Evolutionary conservation across 1,140 invertebrate species (phyloP), one percentile per base, ranked within the genome.

Genomic region (Drosophila takahashii): DNA sequence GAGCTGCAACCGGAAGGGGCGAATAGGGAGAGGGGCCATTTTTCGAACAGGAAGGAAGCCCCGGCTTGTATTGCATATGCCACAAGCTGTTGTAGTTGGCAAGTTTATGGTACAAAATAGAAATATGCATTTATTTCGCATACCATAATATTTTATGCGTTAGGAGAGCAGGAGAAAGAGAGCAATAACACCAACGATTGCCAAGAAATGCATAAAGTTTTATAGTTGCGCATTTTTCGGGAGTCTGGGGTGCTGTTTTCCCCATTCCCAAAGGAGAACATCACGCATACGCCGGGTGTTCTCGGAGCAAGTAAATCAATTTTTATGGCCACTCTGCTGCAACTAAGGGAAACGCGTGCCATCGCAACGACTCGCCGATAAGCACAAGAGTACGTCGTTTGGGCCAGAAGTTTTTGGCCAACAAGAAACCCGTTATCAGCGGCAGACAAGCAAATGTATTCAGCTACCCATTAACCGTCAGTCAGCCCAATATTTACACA

Each of bases 81-180:
- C 71, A 64, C 52, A n/a, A 62, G 62, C 56, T 79, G 32, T 73
- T 73, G 56, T 73, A 66, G 58, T 15, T 71, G 73, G 41, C 37
- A 65, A 71, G 75, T 64, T 70, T 70, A 72, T 72, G 79, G 45
- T 73, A 74, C 36, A 64, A 80, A 85, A 85, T 80, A 85, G 77
- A 80, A 84, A 85, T 80, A 58, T 79, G 78, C 81, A 86, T 78
- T 81, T 72, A 61, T 86, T 86, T 78, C 64, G 42, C 67, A 74
- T 74, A 53, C 75, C 69, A 87, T 81, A 57, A 79, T 83, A 87
- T 87, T 77, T 87, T 83, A 89, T 87, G 81, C 81, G 81, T 75
- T 78, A 73, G 58, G 50, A 36, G 27, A 32, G 42, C 50, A 45
- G 47, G 41, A 22, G 15, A 10, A 37, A 44, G 41, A 11, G 13